These are phyloP conservation scores for Malacoraja senta DNA, from an alignment of 2,797 vertebrate species.

Conservation along the genomic window DNA sequence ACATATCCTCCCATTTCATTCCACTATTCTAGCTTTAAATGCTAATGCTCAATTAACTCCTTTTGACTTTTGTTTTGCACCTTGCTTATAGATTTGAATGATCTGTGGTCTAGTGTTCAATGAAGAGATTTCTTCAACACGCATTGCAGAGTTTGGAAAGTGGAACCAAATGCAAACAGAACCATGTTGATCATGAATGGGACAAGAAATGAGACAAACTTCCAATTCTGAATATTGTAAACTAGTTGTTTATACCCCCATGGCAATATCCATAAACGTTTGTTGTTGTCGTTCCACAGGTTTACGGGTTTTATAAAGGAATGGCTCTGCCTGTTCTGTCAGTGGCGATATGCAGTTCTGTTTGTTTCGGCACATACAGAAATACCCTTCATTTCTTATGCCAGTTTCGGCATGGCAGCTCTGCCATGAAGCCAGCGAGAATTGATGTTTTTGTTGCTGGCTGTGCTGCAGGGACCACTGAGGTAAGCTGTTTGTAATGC, in stretches of 20 bases:
- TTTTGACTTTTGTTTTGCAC: no score
- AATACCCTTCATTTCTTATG: constrained; percentile 68
- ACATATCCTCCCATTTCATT: no score
- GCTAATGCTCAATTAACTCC: no score
- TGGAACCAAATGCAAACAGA: not conserved
- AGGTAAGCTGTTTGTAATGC: constrained; percentile 56
- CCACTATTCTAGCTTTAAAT: no score
- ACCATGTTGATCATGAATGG: not conserved
- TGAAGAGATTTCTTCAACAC: not conserved
- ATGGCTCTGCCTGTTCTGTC: constrained; percentile 69
- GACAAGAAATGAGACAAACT: not conserved
- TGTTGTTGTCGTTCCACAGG: constrained; percentile 50
- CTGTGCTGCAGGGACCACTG: constrained; percentile 61
- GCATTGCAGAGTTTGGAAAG: no score
- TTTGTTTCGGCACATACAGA: constrained; percentile 77
- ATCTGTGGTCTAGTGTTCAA: no score
- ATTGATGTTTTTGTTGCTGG: constrained; percentile 72
- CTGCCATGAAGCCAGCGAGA: constrained; percentile 56
- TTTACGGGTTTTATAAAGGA: constrained; percentile 79
- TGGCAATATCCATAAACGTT: not conserved
- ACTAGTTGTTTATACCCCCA: not conserved
- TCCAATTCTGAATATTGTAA: not conserved
- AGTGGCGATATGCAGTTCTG: constrained; percentile 68
- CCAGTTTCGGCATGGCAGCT: constrained; percentile 57
- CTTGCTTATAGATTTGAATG: no score